These are phyloP conservation scores for Otocyon megalotis DNA, from an alignment of 2,113 vertebrate genomes.

Conservation along the genomic window DNA sequence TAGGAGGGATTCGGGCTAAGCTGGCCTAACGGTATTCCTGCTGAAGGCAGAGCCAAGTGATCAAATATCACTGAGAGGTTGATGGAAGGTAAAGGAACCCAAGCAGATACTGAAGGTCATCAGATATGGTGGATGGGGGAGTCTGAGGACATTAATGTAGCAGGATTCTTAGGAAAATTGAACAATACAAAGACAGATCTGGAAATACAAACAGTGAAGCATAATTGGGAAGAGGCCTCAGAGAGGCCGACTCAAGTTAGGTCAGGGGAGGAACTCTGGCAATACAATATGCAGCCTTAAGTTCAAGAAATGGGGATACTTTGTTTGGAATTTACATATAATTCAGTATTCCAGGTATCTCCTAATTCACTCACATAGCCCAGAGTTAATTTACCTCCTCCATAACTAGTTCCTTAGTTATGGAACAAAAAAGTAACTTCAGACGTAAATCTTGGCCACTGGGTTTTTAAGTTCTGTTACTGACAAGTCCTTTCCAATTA, in stretches of 20 bases:
- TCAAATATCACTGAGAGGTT: background rate
- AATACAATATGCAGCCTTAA: background rate
- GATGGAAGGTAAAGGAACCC: background rate
- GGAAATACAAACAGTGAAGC: background rate
- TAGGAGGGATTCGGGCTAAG: background rate
- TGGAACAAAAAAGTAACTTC: background rate
- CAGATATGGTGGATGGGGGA: background rate
- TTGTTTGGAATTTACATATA: background rate
- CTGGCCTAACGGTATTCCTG: background rate
- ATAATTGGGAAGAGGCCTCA: background rate
- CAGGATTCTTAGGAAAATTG: background rate
- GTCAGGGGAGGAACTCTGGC: background rate
- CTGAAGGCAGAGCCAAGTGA: background rate
- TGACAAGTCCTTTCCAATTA: background rate
- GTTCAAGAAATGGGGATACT: background rate
- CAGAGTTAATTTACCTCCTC: background rate
- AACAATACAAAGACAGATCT: background rate
- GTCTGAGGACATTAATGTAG: background rate
- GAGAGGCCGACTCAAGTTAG: background rate
- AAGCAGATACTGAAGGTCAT: background rate
- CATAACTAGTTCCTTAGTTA: background rate
- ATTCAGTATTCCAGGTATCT: background rate
- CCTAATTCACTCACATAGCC: background rate
- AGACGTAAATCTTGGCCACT: background rate
- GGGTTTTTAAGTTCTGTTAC: background rate